Conservation (phyloP, 1,140 invertebrate species). For the Drosophila pandora region DNA sequence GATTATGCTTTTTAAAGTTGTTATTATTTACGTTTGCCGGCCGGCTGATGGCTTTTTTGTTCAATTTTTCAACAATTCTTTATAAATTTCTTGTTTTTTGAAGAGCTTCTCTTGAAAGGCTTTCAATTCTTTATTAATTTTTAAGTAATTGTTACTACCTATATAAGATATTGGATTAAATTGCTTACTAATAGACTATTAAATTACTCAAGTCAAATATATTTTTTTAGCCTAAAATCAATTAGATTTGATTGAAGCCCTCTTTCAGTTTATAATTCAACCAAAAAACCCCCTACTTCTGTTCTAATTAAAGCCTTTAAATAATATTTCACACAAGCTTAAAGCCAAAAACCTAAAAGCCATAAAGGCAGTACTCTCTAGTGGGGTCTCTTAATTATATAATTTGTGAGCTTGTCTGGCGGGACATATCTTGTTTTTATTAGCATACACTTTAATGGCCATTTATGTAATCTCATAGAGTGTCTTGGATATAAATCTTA, state of each 20-base stretch:
- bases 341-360: too few relatives aligned
- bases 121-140: background rate
- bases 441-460: conserved; percentile 77
- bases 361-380: background rate
- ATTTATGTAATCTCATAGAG: conserved; percentile 79
- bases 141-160: too few relatives aligned
- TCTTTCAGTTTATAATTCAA: too few relatives aligned
- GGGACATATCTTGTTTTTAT: conserved; percentile 63
- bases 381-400: conserved; percentile 61
- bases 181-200: too few relatives aligned
- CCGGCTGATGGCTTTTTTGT: conserved; percentile 16
- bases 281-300: too few relatives aligned
- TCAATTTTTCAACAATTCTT: background rate
- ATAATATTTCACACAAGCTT: conserved; percentile 18
- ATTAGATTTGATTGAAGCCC: too few relatives aligned
- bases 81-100: background rate
- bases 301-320: conserved; percentile 2
- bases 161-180: too few relatives aligned
- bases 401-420: conserved; percentile 57
- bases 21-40: conserved; percentile 38
- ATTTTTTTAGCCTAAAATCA: too few relatives aligned
- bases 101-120: background rate
- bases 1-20: conserved; percentile 13
- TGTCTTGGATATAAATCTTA: conserved; percentile 61
- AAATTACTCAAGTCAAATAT: too few relatives aligned